Evolutionary conservation across 2,888 invertebrate species (phyloP).

Genomic region (Lissonota sp.): DNA sequence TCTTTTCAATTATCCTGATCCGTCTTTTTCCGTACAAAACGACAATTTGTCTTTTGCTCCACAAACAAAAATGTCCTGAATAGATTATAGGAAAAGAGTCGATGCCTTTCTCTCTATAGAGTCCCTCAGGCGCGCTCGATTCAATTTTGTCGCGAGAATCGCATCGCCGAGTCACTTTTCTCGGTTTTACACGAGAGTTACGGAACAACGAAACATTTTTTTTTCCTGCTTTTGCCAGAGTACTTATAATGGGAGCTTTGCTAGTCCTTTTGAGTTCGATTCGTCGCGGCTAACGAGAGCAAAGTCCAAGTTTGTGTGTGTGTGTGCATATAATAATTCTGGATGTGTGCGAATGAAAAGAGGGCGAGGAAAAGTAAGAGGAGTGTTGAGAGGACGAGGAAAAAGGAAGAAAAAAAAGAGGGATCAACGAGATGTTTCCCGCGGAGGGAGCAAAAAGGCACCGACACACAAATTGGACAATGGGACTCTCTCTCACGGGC

Average conservation of each 20-base stretch:
- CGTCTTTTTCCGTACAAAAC: not conserved
- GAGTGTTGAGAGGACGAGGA: constrained; percentile 10
- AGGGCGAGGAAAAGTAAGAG: constrained; percentile 8
- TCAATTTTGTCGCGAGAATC: not conserved
- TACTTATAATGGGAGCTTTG: constrained; percentile 51
- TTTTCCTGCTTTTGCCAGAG: constrained; percentile 11
- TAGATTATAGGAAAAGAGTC: constrained; percentile 19
- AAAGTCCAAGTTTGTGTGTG: constrained; percentile 49
- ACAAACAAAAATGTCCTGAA: constrained; percentile 25
- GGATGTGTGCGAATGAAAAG: not conserved
- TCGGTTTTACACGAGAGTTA: not conserved
- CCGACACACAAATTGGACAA: constrained; percentile 66
- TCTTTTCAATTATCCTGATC: not conserved
- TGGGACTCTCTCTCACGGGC: constrained; percentile 32
- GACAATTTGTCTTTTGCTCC: constrained; percentile 34
- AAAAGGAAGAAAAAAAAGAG: constrained; percentile 26
- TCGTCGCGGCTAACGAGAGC: constrained; percentile 48
- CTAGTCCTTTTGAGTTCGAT: constrained; percentile 52
- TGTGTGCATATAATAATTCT: constrained; percentile 46
- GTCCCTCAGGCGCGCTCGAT: not conserved
- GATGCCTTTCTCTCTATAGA: constrained; percentile 6
- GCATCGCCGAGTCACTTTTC: constrained; percentile 23
- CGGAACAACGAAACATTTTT: constrained; percentile 10
- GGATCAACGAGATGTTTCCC: constrained; percentile 61
- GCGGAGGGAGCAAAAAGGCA: constrained; percentile 67